A percentile compares a stretch with the other conserved stretches of the same genome.
Evolutionary conservation across 1,140 invertebrate genomes (phyloP).

Genomic region (Drosophila saltans): DNA sequence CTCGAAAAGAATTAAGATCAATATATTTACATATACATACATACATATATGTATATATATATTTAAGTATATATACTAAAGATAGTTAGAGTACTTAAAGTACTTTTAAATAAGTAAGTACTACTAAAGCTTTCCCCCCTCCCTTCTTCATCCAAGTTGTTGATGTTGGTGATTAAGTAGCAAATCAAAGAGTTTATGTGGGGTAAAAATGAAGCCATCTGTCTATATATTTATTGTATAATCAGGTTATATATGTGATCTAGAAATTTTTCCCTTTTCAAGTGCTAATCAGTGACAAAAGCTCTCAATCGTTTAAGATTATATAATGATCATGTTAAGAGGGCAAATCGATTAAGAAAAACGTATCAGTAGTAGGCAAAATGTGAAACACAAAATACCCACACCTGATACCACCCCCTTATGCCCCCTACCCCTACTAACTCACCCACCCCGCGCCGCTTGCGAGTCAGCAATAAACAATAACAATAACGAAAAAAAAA

Average conservation of each 20-base stretch:
- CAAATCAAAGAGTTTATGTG: neutral
- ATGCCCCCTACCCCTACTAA: conserved; percentile 7
- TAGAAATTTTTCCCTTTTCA: conserved; percentile 4
- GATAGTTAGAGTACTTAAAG: neutral
- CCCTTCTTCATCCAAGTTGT: neutral
- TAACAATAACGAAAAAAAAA: neutral
- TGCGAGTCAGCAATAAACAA: no score
- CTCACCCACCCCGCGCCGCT: no score
- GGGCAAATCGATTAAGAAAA: conserved; percentile 9
- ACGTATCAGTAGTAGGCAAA: conserved; percentile 33
- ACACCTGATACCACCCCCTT: conserved; percentile 53
- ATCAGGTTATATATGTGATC: neutral
- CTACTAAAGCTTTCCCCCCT: neutral
- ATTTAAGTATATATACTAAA: neutral
- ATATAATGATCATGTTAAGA: conserved; percentile 20
- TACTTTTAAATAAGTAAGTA: neutral
- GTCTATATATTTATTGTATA: neutral
- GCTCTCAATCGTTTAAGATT: conserved; percentile 42
- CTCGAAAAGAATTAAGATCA: conserved; percentile 5
- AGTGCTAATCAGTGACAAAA: conserved; percentile 72
- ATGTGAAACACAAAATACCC: conserved; percentile 7
- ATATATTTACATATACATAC: neutral
- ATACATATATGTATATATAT: neutral
- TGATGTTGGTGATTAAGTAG: neutral
- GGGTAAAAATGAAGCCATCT: neutral